phyloP scores from a whole-genome alignment of 92 coral and sea anemone genomes.

The Micromussa lordhowensis region DNA sequence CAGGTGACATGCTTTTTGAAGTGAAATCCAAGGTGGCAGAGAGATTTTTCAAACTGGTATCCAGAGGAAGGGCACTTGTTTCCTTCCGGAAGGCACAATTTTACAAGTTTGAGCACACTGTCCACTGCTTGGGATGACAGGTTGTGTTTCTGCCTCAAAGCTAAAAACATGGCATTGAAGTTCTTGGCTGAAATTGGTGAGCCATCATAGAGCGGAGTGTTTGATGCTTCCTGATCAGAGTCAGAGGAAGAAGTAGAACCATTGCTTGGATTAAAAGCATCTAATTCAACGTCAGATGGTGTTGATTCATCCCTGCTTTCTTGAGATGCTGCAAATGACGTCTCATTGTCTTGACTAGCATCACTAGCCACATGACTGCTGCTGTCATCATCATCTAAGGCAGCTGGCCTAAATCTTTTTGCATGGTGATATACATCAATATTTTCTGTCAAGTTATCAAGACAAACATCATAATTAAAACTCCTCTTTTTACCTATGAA shows the following conservation, averaged over 20 bases:
- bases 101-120: slow-evolving; percentile 60
- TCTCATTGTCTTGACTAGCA: background rate
- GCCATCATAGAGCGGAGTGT: slow-evolving; percentile 63
- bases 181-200: slow-evolving; percentile 56
- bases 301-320: background rate
- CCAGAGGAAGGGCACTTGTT: slow-evolving; percentile 63
- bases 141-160: slow-evolving; percentile 71
- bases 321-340: background rate
- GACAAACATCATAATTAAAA: background rate
- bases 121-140: slow-evolving; percentile 66
- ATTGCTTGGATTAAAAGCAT: background rate
- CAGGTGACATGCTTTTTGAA: slow-evolving; percentile 63
- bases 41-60: slow-evolving; percentile 63
- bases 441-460: slow-evolving; percentile 2
- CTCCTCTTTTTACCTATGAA: background rate
- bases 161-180: slow-evolving; percentile 62
- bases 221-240: slow-evolving; percentile 9
- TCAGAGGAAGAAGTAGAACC: background rate
- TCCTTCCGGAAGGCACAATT: slow-evolving; percentile 57
- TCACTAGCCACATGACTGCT: background rate
- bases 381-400: background rate
- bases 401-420: background rate
- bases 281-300: background rate
- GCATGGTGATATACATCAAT: background rate
- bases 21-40: slow-evolving; percentile 46